Evolutionary conservation across 2,113 vertebrate genomes (phyloP).

Genomic region (Perca schrenkii): DNA sequence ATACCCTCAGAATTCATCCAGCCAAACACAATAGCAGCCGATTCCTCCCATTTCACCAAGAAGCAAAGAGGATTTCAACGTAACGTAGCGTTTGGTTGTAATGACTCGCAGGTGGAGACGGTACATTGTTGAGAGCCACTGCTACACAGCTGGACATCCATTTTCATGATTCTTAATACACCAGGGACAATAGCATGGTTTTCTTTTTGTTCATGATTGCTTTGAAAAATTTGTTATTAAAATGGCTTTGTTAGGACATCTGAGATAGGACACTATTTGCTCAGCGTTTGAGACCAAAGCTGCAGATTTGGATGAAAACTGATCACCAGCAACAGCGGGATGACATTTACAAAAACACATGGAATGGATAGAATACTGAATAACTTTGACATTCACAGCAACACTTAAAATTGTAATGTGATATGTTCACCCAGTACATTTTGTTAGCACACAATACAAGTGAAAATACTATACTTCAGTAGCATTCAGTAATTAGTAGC

Average conservation of each 20-base stretch:
- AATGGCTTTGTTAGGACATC: conserved; percentile 46
- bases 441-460: conserved; percentile 2
- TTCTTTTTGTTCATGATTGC: conserved; percentile 24
- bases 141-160: conserved; percentile 39
- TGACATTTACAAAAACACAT: conserved; percentile 27
- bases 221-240: conserved; percentile 47
- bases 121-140: background rate
- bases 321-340: conserved; percentile 6
- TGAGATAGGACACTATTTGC: conserved; percentile 17
- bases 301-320: conserved; percentile 12
- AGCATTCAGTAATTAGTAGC: conserved; percentile 32
- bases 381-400: conserved; percentile 31
- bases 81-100: background rate
- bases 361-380: conserved; percentile 45
- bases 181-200: background rate
- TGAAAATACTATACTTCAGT: conserved; percentile 13
- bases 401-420: conserved; percentile 9
- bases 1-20: background rate
- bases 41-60: background rate
- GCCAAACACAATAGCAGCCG: background rate
- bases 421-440: conserved; percentile 2
- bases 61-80: background rate
- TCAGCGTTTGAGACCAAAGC: conserved; percentile 5
- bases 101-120: conserved; percentile 14
- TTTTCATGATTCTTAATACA: conserved; percentile 22